Conservation (phyloP, 2,113 vertebrate genomes). For the Pelodiscus sinensis region DNA sequence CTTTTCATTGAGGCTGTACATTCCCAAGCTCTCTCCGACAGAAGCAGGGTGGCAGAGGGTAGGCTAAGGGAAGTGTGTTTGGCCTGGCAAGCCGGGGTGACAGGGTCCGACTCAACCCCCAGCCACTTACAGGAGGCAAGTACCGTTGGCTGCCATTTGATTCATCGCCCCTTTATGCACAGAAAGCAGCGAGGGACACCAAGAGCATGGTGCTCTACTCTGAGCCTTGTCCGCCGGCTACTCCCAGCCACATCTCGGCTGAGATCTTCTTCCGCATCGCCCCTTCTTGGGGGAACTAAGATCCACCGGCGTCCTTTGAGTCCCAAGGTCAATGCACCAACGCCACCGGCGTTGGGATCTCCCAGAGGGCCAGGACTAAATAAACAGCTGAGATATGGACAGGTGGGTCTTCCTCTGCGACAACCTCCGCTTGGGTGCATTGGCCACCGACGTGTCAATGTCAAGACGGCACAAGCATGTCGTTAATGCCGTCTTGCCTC, state of each 20-base stretch:
- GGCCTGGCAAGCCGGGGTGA: neutral
- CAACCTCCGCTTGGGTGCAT: constrained; percentile 1
- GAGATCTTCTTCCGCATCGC: neutral
- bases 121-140: neutral
- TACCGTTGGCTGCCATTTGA: neutral
- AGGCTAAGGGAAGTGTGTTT: neutral
- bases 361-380: neutral
- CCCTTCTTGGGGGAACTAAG: neutral
- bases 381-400: neutral
- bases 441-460: neutral
- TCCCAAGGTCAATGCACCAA: neutral
- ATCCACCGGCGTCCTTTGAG: neutral
- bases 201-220: neutral
- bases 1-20: neutral
- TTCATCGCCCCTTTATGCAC: no score
- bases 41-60: neutral
- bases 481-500: constrained; percentile 74
- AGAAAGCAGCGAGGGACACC: neutral
- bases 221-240: neutral
- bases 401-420: neutral
- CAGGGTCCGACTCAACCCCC: neutral
- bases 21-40: neutral
- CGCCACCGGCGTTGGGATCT: neutral
- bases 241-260: neutral
- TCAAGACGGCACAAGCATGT: neutral